These are phyloP conservation scores for Ypsolopha sequella DNA, from an alignment of 2,888 invertebrate genomes.

Conservation along the genomic window DNA sequence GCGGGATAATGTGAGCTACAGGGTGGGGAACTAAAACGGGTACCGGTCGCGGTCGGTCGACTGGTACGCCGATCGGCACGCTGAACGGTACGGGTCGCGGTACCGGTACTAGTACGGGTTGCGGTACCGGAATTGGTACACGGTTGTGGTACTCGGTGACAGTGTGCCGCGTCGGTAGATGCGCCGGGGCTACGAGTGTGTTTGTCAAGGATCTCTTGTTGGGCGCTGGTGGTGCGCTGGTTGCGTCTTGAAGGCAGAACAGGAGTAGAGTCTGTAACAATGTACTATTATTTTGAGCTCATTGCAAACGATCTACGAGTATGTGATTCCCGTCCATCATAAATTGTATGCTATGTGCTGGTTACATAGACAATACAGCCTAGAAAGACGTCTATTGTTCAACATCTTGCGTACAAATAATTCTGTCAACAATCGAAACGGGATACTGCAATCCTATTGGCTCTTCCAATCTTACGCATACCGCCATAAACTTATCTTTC, in stretches of 20 bases:
- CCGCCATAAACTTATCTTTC: too few relatives aligned
- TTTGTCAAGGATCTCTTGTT: slow-evolving; percentile 9
- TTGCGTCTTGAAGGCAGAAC: slow-evolving; percentile 15
- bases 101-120: slow-evolving; percentile 58
- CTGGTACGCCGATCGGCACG: slow-evolving; percentile 59
- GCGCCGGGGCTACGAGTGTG: slow-evolving; percentile 9
- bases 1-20: slow-evolving; percentile 44
- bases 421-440: too few relatives aligned
- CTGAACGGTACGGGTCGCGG: slow-evolving; percentile 60
- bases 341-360: too few relatives aligned
- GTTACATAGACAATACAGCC: too few relatives aligned
- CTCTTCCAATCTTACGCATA: too few relatives aligned
- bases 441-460: too few relatives aligned
- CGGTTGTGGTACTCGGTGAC: slow-evolving; percentile 56
- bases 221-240: slow-evolving; percentile 16
- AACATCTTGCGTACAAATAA: too few relatives aligned
- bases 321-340: too few relatives aligned
- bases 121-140: slow-evolving; percentile 65
- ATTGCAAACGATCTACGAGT: too few relatives aligned
- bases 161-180: slow-evolving; percentile 43
- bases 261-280: slow-evolving; percentile 27
- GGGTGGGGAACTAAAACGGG: slow-evolving; percentile 50
- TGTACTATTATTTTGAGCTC: background rate
- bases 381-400: too few relatives aligned
- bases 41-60: slow-evolving; percentile 41